phyloP scores from a whole-genome alignment of 1,140 invertebrate species.

The Ooceraea biroi region DNA sequence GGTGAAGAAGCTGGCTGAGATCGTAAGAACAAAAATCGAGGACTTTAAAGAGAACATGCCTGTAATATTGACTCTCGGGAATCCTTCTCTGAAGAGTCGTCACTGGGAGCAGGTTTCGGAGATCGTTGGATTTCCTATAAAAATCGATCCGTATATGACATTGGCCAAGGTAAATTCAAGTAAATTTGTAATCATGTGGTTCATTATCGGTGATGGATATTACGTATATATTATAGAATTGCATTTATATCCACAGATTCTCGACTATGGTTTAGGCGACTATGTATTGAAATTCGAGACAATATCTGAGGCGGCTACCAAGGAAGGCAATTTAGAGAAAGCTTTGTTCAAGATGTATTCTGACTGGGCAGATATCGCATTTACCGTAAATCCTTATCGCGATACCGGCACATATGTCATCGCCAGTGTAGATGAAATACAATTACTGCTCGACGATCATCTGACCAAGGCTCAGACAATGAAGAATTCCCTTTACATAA shows the following conservation, averaged over 20 bases:
- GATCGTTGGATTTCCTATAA: constrained; percentile 97
- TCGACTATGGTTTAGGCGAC: constrained; percentile 96
- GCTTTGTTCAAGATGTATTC: constrained; percentile 95
- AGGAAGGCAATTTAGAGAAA: constrained; percentile 97
- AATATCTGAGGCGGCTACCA: constrained; percentile 97
- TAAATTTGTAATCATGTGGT: not conserved
- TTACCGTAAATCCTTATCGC: constrained; percentile 92
- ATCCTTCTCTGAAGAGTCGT: constrained; percentile 96
- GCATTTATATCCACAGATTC: constrained; percentile 86
- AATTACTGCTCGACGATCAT: constrained; percentile 97
- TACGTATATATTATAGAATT: too few relatives aligned
- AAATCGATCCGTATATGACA: constrained; percentile 93
- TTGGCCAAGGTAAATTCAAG: constrained; percentile 89
- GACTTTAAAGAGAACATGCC: constrained; percentile 96
- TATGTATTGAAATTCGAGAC: constrained; percentile 96
- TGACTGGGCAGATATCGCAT: constrained; percentile 96
- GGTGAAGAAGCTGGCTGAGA: constrained; percentile 88
- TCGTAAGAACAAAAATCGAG: constrained; percentile 92
- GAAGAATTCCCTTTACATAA: constrained; percentile 98
- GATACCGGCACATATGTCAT: constrained; percentile 97
- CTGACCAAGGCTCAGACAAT: constrained; percentile 99
- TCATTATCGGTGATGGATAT: not conserved
- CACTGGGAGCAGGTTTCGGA: constrained; percentile 99
- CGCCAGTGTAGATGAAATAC: constrained; percentile 97
- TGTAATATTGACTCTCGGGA: constrained; percentile 96